Base-by-base conservation (phyloP, 2,113 vertebrate species). In the Misgurnus mizolepis region DNA sequence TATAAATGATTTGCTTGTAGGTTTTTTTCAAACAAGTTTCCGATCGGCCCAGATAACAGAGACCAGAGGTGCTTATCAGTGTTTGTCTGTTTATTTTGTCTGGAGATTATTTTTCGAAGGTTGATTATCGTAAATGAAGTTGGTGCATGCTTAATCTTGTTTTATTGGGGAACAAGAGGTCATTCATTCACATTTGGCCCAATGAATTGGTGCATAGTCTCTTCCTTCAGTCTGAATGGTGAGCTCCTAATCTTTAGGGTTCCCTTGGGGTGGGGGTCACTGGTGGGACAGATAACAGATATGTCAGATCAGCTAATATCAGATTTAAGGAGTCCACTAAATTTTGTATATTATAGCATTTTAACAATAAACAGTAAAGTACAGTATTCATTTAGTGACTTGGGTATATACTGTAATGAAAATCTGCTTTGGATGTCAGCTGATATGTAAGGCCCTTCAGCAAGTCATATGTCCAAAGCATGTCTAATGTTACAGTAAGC, bases 201-300 rank as follows among this genome's bases (percentile, higher is more conserved):
- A 74, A 85, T 72, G 85, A 91, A 89, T 84, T 80, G 85, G 82
- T 82, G 88, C 83, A 88, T 87, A 89, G 89, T 80, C 82, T 12
- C 49, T 80, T 77, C 61, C 55, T 65, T 40, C n/a, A 12, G 66
- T 27, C 73, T 61, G 64, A 14, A 65, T 41, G 55, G 75, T 64
- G 71, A 85, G 79, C 80, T 78, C 74, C 39, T 58, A 68, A 86
- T 80, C 66, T 70, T 67, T 49, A 55, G 45, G 53, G 82, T 47
- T 90, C 89, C 86, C 89, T 53, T 81, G 88, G 84, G 89, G 82
- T 81, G 83, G 83, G 22, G 91, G 90, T 93, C 89, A 92, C 72
- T 55, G 81, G 65, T 84, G 85, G 91, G 91, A 83, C 89, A 89
- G 50, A 41, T 85, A 83, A 89, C 89, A 88, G 82, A 34, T 34